Conservation (phyloP, 2,888 invertebrate genomes). For the Coelinius sp. region DNA sequence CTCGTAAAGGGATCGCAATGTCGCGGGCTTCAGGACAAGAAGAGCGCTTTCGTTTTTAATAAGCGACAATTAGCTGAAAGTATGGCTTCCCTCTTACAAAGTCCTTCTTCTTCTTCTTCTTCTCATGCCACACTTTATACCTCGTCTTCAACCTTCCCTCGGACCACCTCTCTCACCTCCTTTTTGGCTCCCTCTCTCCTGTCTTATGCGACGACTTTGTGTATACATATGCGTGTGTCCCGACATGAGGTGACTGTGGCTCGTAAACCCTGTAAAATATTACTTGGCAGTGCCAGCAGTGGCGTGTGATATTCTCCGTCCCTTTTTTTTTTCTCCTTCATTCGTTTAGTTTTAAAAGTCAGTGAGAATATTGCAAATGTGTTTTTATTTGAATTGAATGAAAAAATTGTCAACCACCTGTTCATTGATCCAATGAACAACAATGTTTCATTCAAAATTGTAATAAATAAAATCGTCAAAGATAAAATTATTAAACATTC, state of each 20-base stretch:
- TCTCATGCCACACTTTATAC: constrained; percentile 17
- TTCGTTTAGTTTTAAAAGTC: constrained; percentile 1
- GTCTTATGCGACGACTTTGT: constrained; percentile 31
- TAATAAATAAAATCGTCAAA: too few species aligned
- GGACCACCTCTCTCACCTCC: constrained; percentile 14
- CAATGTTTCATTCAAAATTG: too few species aligned
- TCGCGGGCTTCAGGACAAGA: constrained; percentile 36
- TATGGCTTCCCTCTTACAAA: constrained; percentile 40
- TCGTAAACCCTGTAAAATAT: constrained; percentile 64
- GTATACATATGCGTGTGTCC: constrained; percentile 29
- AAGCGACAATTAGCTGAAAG: constrained; percentile 65
- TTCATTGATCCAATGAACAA: too few species aligned
- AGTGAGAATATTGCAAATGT: not conserved
- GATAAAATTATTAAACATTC: too few species aligned
- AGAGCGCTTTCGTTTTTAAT: constrained; percentile 61
- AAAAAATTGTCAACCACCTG: constrained; percentile 5
- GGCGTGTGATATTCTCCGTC: constrained; percentile 44
- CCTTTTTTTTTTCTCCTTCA: constrained; percentile 22
- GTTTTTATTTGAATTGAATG: constrained; percentile 24
- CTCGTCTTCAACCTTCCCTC: constrained; percentile 10
- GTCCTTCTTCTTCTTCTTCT: constrained; percentile 34
- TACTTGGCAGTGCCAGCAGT: constrained; percentile 50
- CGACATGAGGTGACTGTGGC: constrained; percentile 50
- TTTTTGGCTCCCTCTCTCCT: constrained; percentile 29
- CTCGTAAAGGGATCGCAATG: constrained; percentile 45